These are phyloP conservation scores for Chrysoperla carnea DNA, from an alignment of 1,140 invertebrate species.

Conservation along the genomic window DNA sequence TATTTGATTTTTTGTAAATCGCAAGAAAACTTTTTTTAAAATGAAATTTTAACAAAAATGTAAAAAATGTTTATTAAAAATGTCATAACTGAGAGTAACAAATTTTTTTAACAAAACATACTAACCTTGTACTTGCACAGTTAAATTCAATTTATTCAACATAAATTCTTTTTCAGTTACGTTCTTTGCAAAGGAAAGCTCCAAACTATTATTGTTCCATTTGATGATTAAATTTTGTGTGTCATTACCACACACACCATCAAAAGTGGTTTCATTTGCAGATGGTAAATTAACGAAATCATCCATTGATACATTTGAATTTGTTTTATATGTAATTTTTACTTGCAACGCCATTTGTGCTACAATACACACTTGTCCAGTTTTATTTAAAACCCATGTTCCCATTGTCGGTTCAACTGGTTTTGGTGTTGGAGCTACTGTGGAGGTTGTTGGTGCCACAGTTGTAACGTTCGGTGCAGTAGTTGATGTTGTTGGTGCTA, in stretches of 20 bases:
- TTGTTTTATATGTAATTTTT: conserved; percentile 34
- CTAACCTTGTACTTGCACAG: conserved; percentile 2
- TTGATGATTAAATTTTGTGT: conserved; percentile 26
- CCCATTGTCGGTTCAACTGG: conserved; percentile 25
- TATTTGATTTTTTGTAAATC: too few species aligned
- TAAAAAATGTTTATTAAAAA: conserved; percentile 14
- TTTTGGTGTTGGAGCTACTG: conserved; percentile 20
- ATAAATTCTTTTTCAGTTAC: conserved; percentile 27
- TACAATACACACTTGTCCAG: conserved; percentile 34
- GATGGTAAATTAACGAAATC: conserved; percentile 6
- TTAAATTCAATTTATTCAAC: conserved; percentile 17
- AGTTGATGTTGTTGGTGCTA: conserved; percentile 8
- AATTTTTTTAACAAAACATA: conserved; percentile 1
- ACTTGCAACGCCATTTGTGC: conserved; percentile 40
- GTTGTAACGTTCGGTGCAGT: conserved; percentile 7
- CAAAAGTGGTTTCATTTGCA: conserved; percentile 15
- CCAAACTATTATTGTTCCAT: conserved; percentile 20
- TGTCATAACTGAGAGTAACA: conserved; percentile 9
- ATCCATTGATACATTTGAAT: conserved; percentile 9
- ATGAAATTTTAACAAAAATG: too few species aligned
- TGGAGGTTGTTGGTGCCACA: conserved; percentile 10
- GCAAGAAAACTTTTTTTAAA: too few species aligned
- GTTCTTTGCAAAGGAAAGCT: conserved; percentile 16
- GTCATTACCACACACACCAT: conserved; percentile 16
- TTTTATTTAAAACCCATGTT: conserved; percentile 28